Evolutionary conservation across 2,113 vertebrate genomes (phyloP).

Genomic region (Felis catus): DNA sequence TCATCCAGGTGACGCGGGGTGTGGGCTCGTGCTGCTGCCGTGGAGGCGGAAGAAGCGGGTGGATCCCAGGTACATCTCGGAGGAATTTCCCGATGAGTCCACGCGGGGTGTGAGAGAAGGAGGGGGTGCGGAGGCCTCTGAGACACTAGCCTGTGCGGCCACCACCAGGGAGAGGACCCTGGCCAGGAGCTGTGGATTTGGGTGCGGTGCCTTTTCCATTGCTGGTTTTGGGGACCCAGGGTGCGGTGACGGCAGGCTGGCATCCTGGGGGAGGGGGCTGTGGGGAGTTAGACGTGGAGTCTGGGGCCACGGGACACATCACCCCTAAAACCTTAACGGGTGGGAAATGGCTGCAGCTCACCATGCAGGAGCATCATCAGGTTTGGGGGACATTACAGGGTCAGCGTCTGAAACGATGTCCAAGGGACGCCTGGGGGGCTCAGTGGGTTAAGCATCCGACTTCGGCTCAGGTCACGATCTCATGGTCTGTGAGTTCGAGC

Average conservation of each 20-base stretch:
- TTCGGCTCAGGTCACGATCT: no score
- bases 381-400: background rate
- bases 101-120: background rate
- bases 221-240: background rate
- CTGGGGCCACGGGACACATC: background rate
- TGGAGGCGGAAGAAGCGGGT: background rate
- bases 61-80: background rate
- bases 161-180: background rate
- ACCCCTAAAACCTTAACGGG: background rate
- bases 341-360: background rate
- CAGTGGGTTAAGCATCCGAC: no score
- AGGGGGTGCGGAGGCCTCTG: background rate
- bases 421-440: background rate
- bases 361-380: background rate
- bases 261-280: background rate
- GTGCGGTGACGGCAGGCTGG: background rate
- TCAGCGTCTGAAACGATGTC: background rate
- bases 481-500: accelerated
- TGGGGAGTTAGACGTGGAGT: background rate
- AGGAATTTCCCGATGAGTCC: background rate
- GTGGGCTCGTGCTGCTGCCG: background rate
- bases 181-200: background rate
- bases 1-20: accelerated
- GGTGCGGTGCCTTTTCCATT: no score
- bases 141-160: background rate